Conservation (phyloP, 2,888 invertebrate species). For the Platycheirus rosarum region DNA sequence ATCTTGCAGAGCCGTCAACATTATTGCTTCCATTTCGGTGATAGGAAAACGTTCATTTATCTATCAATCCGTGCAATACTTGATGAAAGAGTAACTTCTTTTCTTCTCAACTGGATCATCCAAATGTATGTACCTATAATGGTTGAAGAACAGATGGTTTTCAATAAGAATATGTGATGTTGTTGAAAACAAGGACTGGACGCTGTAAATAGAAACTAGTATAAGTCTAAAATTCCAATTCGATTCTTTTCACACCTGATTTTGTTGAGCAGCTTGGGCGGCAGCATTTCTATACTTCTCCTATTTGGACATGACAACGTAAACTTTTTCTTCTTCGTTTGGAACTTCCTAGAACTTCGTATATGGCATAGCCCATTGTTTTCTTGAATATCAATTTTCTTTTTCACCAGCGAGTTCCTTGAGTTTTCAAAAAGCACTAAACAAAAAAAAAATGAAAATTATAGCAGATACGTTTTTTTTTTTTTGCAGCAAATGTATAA, state of each 20-base stretch:
- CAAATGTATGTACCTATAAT: constrained; percentile 89
- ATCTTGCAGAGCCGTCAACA: constrained; percentile 96
- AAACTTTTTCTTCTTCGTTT: constrained; percentile 96
- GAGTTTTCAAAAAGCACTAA: constrained; percentile 88
- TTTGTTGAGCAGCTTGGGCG: constrained; percentile 83
- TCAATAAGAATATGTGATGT: constrained; percentile 89
- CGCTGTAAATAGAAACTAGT: constrained; percentile 78
- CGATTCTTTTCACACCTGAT: constrained; percentile 76
- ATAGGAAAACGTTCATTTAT: constrained; percentile 96
- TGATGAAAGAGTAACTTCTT: constrained; percentile 96
- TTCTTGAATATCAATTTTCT: constrained; percentile 89
- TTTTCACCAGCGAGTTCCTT: constrained; percentile 90
- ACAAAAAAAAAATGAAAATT: constrained; percentile 53
- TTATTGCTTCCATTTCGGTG: constrained; percentile 96
- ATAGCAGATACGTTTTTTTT: not conserved
- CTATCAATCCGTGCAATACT: constrained; percentile 93
- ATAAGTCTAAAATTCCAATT: not conserved
- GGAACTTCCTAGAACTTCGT: constrained; percentile 93
- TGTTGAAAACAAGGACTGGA: constrained; percentile 82
- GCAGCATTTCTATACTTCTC: constrained; percentile 92
- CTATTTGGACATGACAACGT: constrained; percentile 98
- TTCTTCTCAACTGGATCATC: constrained; percentile 95
- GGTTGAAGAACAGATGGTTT: constrained; percentile 92
- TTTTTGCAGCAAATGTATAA: too few species aligned
- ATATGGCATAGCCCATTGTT: constrained; percentile 91